Base-by-base conservation (phyloP, 2,113 vertebrate species). In the Hippolais icterina region DNA sequence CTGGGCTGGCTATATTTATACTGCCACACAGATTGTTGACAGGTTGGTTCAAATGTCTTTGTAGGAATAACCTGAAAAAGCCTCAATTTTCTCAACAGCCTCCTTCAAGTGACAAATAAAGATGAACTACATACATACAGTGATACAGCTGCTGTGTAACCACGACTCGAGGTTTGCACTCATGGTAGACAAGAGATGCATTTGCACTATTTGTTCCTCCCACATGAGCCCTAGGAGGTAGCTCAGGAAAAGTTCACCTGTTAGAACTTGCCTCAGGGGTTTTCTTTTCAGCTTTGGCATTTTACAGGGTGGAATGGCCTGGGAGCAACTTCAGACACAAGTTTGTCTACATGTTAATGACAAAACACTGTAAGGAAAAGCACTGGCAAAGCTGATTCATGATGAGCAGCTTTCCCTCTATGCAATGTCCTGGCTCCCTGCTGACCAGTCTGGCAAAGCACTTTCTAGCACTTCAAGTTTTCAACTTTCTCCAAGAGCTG, bases 31-130 rank as follows among this genome's bases (percentile, higher is more conserved):
- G 83, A 50, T 17, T 42, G n/a, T 3, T 94, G 83, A 50, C 80
- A 79, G 53, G 54, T 69, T 68, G 68, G 53, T 80, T 85, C 81
- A 83, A 96, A 92, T 85, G 66, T 37, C 88, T 64, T 13, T 21
- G 44, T 25, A 59, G 35, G 49, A 86, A 70, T 50, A 88, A 86
- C 81, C 91, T 77, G 52, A 64, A 94, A 93, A 96, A 91, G 60
- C 94, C 81, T 60, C 49, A 42, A 31, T 85, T 81, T 89, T 92
- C 77, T 89, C 78, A 75, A 70, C 57, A 93, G 77, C 42, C 28
- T 56, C 54, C 35, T 92, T 59, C 39, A 63, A 87, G 79, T 0
- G 0, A 88, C 50, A 35, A 16, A 46, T 25, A 21, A 31, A 46
- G 56, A 90, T 59, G 66, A 94, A 77, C 39, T 29, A 39, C 1